These are phyloP conservation scores for Cirrhinus molitorella DNA, from an alignment of 2,797 vertebrate genomes.

Conservation along the genomic window DNA sequence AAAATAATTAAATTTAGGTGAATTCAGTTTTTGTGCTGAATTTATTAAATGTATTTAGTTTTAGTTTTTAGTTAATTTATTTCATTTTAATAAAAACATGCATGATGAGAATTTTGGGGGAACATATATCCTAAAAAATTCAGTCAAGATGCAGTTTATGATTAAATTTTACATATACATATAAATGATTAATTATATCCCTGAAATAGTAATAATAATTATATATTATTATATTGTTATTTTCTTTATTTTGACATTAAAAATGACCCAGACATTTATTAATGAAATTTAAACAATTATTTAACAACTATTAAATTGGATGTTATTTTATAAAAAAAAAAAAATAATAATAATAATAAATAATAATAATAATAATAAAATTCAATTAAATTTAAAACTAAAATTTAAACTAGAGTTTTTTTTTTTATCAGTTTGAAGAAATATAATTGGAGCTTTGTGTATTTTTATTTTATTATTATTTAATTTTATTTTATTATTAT, in stretches of 20 bases:
- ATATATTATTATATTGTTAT: neutral
- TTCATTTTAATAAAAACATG: neutral
- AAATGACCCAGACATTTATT: neutral
- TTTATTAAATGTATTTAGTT: neutral
- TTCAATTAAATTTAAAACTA: too few relatives aligned
- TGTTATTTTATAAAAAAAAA: too few relatives aligned
- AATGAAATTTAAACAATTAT: neutral
- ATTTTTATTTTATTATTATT: too few relatives aligned
- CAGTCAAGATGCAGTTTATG: neutral
- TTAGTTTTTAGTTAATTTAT: too few relatives aligned
- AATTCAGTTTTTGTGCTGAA: neutral
- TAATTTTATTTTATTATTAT: too few relatives aligned
- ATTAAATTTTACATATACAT: neutral
- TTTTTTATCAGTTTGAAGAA: too few relatives aligned
- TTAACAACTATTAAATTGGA: neutral
- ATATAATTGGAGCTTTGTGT: too few relatives aligned
- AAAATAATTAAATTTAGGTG: neutral
- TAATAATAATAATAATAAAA: too few relatives aligned
- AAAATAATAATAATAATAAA: too few relatives aligned
- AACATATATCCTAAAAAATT: neutral
- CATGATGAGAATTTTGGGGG: too few relatives aligned
- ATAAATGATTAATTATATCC: neutral
- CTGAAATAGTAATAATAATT: neutral
- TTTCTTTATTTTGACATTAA: neutral
- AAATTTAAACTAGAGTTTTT: too few relatives aligned